Evolutionary conservation across 1,140 invertebrate genomes (phyloP), one percentile per base, ranked within the genome.

Genomic region (Maconellicoccus hirsutus): DNA sequence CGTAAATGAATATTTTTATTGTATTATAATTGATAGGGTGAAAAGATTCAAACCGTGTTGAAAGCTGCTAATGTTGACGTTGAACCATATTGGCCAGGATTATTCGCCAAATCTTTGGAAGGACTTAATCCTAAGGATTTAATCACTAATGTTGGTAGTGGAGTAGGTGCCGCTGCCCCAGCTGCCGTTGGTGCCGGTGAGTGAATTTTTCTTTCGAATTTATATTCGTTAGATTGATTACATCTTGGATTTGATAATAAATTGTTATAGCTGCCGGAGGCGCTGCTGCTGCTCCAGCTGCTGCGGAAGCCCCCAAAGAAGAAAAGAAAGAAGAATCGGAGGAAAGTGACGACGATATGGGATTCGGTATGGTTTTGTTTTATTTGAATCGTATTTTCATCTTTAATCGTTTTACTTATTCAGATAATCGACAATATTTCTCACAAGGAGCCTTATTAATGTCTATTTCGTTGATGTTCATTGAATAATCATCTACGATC

Each of bases 21-120:
- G 10, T 8, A 4, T 19, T 8, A 33, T 52, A 52, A 52, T 52
- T 19, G 42, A 16, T 66, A 27, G 22, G 92, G 91, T 76, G 97
- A 99, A 77, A 99, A 99, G 82, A 96, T 99, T 78, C 87, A 87
- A 72, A 97, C 96, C 72, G 94, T 99, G 79, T 81, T 99, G 76
- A 98, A 98, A 80, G 95, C 97, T 26, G 96, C 97, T 69, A 88
- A 87, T 78, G 95, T 99, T 72, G 90, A 94, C 66, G 90, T 99
- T 23, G 98, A 99, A 79, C 96, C 97, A 23, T 99, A 98, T 82
- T 99, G 98, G 98, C 95, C 96, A 71, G 93, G 93, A 78, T 84
- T 99, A 27, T 99, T 99, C 81, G 94, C 96, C 73, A 98, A 98
- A 81, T 93, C 96, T 59, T 82, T 99, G 70, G 94, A 98, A 82